Percentiles rank a stretch among this genome's conserved stretches.
phyloP scores from a whole-genome alignment of 2,888 invertebrate genomes.

The Sphecodes monilicornis region DNA sequence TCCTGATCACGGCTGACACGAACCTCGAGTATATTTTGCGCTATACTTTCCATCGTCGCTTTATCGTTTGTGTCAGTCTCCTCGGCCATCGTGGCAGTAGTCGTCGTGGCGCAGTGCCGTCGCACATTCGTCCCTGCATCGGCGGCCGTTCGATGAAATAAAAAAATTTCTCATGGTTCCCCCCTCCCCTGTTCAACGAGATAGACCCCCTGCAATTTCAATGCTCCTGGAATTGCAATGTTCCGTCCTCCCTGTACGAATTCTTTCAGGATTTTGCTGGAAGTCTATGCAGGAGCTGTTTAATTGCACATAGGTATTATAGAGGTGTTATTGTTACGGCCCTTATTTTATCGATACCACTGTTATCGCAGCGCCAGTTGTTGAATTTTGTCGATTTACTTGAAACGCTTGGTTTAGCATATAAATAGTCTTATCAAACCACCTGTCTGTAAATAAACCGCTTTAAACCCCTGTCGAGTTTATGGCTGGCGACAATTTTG shows the following conservation, averaged over 20 bases:
- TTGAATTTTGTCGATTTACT: constrained; percentile 47
- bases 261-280: not conserved
- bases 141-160: not conserved
- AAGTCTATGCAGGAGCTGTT: not conserved
- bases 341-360: constrained; percentile 75
- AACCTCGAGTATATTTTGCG: constrained; percentile 80
- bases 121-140: constrained; percentile 13
- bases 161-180: not conserved
- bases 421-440: constrained; percentile 18
- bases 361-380: constrained; percentile 60
- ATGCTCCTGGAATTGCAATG: not conserved
- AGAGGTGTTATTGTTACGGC: constrained; percentile 49
- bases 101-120: constrained; percentile 79
- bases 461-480: no score
- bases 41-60: constrained; percentile 80
- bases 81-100: constrained; percentile 84
- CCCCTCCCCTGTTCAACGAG: not conserved
- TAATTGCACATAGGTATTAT: not conserved
- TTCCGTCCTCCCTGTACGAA: no score
- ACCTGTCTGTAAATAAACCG: no score
- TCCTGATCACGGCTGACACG: constrained; percentile 55
- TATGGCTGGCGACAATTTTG: not conserved
- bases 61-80: constrained; percentile 80
- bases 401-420: constrained; percentile 34
- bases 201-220: not conserved